These are phyloP conservation scores for Phrynocephalus versicolor DNA, from an alignment of 2,113 vertebrate genomes.

Conservation along the genomic window DNA sequence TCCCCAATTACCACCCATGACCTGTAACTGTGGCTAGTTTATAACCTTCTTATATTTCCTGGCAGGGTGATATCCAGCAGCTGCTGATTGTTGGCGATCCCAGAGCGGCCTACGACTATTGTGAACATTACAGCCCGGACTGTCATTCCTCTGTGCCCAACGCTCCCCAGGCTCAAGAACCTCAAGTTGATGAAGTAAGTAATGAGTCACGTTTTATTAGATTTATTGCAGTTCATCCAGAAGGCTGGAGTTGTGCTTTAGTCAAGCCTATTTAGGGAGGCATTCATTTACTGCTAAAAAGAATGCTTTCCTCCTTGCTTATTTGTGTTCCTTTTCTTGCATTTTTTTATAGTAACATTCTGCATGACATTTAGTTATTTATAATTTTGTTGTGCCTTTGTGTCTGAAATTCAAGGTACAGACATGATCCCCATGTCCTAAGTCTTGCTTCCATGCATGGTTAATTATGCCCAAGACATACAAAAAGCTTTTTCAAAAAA, in stretches of 20 bases:
- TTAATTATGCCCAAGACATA: not conserved
- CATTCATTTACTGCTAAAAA: conserved; percentile 27
- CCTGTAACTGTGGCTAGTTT: conserved; percentile 30
- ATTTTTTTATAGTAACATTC: not conserved
- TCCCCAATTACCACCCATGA: conserved; percentile 33
- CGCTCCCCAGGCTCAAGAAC: conserved; percentile 90
- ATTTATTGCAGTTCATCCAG: conserved; percentile 46
- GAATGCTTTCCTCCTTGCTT: not conserved
- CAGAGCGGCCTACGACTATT: conserved; percentile 94
- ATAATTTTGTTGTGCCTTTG: not conserved
- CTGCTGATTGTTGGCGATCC: conserved; percentile 90
- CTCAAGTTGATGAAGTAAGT: conserved; percentile 82
- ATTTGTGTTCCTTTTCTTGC: not conserved
- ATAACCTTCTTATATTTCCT: conserved; percentile 44
- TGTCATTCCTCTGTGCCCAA: conserved; percentile 86
- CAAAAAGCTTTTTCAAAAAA: not conserved
- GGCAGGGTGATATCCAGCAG: conserved; percentile 97
- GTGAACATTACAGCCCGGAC: conserved; percentile 96
- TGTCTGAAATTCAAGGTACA: not conserved
- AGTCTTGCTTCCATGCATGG: not conserved
- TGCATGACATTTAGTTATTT: not conserved
- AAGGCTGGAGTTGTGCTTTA: conserved; percentile 15
- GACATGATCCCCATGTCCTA: not conserved
- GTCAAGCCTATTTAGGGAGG: conserved; percentile 6
- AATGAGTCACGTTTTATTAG: conserved; percentile 35